Evolutionary conservation across 2,113 vertebrate genomes (phyloP).

Genomic region (Silurus meridionalis): DNA sequence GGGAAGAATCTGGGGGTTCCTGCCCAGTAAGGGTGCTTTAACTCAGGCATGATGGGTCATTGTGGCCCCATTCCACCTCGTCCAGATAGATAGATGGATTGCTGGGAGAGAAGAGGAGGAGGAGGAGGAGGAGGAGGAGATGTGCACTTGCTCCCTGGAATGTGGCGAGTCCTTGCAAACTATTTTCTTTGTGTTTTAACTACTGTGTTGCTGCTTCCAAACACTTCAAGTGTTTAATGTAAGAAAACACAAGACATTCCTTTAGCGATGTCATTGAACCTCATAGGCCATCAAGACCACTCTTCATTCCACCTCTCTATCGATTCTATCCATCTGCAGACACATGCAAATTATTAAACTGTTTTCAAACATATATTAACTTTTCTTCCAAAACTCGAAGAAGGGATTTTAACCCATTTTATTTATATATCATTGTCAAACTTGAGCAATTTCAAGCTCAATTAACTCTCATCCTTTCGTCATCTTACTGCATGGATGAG

Average conservation of each 20-base stretch:
- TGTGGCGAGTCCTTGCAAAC: slow-evolving; percentile 71
- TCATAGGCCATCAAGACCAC: slow-evolving; percentile 2
- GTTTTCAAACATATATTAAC: slow-evolving; percentile 52
- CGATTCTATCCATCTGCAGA: slow-evolving; percentile 26
- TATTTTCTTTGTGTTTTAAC: slow-evolving; percentile 65
- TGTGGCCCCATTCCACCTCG: slow-evolving; percentile 21
- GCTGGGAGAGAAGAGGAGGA: slow-evolving; percentile 16
- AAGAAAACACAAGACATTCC: slow-evolving; percentile 69
- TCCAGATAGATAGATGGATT: slow-evolving; percentile 8
- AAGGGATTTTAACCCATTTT: slow-evolving; percentile 64
- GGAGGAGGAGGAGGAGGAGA: slow-evolving; percentile 27
- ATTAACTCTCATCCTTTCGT: slow-evolving; percentile 71
- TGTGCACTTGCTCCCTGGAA: slow-evolving; percentile 60
- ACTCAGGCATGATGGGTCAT: slow-evolving; percentile 46
- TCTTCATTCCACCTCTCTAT: neutral
- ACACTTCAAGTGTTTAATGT: slow-evolving; percentile 49
- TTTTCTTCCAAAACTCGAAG: slow-evolving; percentile 59
- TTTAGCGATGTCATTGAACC: slow-evolving; percentile 55
- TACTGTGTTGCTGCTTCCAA: slow-evolving; percentile 57
- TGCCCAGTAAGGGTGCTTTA: slow-evolving; percentile 30
- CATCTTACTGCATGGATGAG: slow-evolving; percentile 71
- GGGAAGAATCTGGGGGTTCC: neutral
- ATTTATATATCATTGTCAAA: slow-evolving; percentile 64
- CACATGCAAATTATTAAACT: slow-evolving; percentile 54
- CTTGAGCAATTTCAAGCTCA: slow-evolving; percentile 66